Conservation (phyloP, 2,888 invertebrate species). For the Monopis laevigella region DNA sequence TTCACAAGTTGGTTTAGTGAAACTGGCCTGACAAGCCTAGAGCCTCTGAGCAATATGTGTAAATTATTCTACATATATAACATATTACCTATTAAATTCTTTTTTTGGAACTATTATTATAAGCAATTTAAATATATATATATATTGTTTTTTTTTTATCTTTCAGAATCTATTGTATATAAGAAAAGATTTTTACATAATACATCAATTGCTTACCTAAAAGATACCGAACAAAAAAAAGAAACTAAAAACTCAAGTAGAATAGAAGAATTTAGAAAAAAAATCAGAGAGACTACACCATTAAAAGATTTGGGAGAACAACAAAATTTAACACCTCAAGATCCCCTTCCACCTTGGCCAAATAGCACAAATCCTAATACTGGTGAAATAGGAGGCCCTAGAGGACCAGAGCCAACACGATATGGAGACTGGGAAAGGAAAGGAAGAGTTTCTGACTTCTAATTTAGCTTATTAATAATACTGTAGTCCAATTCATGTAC, state of each 20-base stretch:
- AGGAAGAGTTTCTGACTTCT: conserved; percentile 96
- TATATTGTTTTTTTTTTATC: background rate
- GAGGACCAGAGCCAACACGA: conserved; percentile 97
- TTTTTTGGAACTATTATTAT: too few relatives aligned
- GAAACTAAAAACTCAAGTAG: conserved; percentile 18
- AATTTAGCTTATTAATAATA: conserved; percentile 23
- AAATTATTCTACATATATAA: too few relatives aligned
- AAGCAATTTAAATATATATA: too few relatives aligned
- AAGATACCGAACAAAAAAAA: background rate
- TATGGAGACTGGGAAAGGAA: conserved; percentile 99
- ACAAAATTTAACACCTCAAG: conserved; percentile 77
- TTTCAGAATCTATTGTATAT: background rate
- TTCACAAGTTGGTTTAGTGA: too few relatives aligned
- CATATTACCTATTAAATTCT: too few relatives aligned
- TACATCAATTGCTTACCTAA: too few relatives aligned
- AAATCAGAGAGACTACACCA: conserved; percentile 74
- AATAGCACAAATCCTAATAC: conserved; percentile 90
- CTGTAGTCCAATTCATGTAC: background rate
- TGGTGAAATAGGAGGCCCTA: conserved; percentile 94
- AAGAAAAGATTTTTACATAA: background rate
- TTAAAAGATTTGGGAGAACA: conserved; percentile 82
- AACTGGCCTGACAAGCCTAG: too few relatives aligned
- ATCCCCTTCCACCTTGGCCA: conserved; percentile 85
- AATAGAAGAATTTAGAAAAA: conserved; percentile 77
- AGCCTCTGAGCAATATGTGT: too few relatives aligned